Base-by-base conservation (phyloP, 2,113 vertebrate genomes). In the Talpa occidentalis region DNA sequence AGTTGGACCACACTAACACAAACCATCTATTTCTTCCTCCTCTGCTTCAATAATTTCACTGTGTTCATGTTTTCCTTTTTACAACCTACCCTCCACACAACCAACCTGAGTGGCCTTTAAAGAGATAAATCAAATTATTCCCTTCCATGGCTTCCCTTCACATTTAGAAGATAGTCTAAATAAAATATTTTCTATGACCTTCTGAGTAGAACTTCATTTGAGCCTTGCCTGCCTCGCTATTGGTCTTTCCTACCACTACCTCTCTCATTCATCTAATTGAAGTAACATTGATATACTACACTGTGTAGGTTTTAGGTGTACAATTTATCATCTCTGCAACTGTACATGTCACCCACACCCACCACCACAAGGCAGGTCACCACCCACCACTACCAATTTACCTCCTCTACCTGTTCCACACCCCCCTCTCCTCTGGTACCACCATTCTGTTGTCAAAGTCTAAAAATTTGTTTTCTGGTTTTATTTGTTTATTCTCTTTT, bases 191-290 rank as follows among this genome's bases (percentile, higher is more conserved):
- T 28, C 52, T 2, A 6, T 15, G 62, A 44, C 42, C 28, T 40
- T 40, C n/a, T 77, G 66, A 49, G 22, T 64, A 42, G 21, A 35
- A 26, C 10, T 21, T 28, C 5, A 1, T 42, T n/a, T 62, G 87
- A 26, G 12, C 19, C 26, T 60, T 14, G 4, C 4, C 1, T n/a
- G n/a, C 64, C 11, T 60, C 14, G 10, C 22, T 28, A 47, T 0
- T 17, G n/a, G 10, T 49, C 4, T 10, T 88, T 47, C 2, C 24
- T 10, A 10, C 54, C 5, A 4, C 4, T 67, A 4, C 32, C 21
- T 69, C 40, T 42, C 16, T 28, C 3, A 32, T 26, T 76, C 26
- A 37, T 16, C 4, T 56, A 22, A 56, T 56, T 56, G 54, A 56
- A 21, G 19, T 56, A 56, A 56, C 24, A 56, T 56, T 56, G 54